Conservation (phyloP, 2,113 vertebrate genomes). For the Orycteropus afer region DNA sequence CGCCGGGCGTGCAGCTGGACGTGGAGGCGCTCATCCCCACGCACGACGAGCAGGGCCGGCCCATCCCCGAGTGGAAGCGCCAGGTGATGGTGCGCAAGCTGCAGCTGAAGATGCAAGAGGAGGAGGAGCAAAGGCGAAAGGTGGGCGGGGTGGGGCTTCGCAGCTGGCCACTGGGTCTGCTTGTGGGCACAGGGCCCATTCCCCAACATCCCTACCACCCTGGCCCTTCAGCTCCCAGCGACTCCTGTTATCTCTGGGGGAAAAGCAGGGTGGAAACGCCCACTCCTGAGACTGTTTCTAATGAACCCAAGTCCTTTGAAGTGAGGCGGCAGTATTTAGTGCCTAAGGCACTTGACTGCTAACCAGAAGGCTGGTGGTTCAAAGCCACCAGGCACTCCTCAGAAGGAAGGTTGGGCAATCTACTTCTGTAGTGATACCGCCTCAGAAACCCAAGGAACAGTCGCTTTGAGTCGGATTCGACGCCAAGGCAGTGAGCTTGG, state of each 20-base stretch:
- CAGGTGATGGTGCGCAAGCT: constrained; percentile 97
- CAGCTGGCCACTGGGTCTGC: background rate
- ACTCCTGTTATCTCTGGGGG: background rate
- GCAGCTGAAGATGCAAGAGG: constrained; percentile 96
- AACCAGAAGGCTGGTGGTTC: no score
- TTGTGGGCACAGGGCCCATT: rapidly evolving
- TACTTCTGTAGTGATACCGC: no score
- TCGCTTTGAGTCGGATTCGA: no score
- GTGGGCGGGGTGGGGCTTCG: constrained; percentile 80
- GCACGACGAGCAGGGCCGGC: constrained; percentile 93
- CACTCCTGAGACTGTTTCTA: background rate
- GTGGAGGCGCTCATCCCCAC: constrained; percentile 93
- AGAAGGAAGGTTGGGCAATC: no score
- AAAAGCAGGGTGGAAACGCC: background rate
- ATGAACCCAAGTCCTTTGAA: background rate
- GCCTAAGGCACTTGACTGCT: no score
- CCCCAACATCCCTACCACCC: rapidly evolving
- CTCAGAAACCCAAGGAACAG: no score
- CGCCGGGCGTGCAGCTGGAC: constrained; percentile 86
- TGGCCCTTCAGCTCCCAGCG: background rate
- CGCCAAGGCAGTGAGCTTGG: no score
- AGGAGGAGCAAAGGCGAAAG: constrained; percentile 95
- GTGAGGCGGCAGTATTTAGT: background rate
- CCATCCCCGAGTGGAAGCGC: constrained; percentile 96
- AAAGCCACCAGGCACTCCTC: no score